These are phyloP conservation scores for Pomacea canaliculata DNA, from an alignment of 2,888 invertebrate genomes.

Conservation along the genomic window DNA sequence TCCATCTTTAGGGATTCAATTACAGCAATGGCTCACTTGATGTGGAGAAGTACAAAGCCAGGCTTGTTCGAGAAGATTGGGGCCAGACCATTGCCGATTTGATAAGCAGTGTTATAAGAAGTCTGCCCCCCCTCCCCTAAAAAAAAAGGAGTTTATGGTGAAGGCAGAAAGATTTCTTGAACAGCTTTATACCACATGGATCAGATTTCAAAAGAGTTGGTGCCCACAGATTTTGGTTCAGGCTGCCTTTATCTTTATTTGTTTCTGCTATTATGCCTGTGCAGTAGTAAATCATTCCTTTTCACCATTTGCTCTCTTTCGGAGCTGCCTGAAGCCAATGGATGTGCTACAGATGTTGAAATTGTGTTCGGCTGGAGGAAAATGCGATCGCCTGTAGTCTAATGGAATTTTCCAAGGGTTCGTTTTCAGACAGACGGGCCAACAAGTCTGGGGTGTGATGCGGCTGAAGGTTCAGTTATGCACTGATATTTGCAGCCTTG, in stretches of 20 bases:
- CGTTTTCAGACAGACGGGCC: too few relatives aligned
- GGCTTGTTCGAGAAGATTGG: slow-evolving; percentile 20
- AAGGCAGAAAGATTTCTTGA: slow-evolving; percentile 17
- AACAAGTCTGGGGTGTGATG: too few relatives aligned
- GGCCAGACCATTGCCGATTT: slow-evolving; percentile 17
- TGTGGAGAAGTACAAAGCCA: slow-evolving; percentile 13
- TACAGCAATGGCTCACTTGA: slow-evolving; percentile 14
- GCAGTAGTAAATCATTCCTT: slow-evolving; percentile 18
- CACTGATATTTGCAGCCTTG: too few relatives aligned
- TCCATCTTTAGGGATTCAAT: slow-evolving; percentile 23
- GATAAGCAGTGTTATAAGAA: slow-evolving; percentile 24
- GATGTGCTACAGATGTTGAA: slow-evolving; percentile 19
- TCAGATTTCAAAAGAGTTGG: slow-evolving; percentile 24
- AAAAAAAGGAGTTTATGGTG: neutral
- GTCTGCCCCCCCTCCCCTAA: neutral
- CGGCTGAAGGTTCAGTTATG: too few relatives aligned
- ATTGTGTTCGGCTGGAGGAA: slow-evolving; percentile 1
- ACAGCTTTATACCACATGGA: slow-evolving; percentile 27
- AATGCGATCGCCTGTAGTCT: neutral
- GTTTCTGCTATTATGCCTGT: slow-evolving; percentile 14
- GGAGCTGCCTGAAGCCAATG: neutral
- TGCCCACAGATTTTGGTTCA: slow-evolving; percentile 1
- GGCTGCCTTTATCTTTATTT: slow-evolving; percentile 9
- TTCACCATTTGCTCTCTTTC: slow-evolving; percentile 14
- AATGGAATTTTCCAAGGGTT: too few relatives aligned